These are phyloP conservation scores for Steinernema feltiae DNA, from an alignment of 1,140 invertebrate genomes.

Conservation along the genomic window DNA sequence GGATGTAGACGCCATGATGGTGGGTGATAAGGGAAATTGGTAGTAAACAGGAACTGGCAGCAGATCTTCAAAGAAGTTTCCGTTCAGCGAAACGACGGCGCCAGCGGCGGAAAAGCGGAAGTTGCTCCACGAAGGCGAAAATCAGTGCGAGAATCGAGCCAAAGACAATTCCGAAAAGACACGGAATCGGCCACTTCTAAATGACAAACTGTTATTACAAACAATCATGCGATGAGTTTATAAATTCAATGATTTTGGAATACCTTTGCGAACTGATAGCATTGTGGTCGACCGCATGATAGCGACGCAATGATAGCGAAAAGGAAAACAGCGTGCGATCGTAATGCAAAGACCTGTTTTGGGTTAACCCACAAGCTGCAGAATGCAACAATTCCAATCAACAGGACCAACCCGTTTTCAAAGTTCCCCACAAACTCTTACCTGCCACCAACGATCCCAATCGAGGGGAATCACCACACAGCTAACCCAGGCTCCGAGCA, in stretches of 20 bases:
- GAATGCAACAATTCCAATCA: background rate
- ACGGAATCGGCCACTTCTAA: slow-evolving; percentile 48
- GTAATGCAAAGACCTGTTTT: background rate
- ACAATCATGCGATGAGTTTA: slow-evolving; percentile 25
- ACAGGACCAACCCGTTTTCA: background rate
- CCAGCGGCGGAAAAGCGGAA: slow-evolving; percentile 14
- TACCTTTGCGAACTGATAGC: no score
- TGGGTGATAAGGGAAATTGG: background rate
- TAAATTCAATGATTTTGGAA: no score
- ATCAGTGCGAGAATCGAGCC: slow-evolving; percentile 31
- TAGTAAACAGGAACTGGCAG: background rate
- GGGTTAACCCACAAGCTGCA: no score
- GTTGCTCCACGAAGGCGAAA: slow-evolving; percentile 25
- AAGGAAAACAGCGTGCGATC: background rate
- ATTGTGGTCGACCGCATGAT: background rate
- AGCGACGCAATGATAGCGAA: background rate
- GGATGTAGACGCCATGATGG: background rate
- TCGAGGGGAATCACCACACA: slow-evolving; percentile 80
- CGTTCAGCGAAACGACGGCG: slow-evolving; percentile 13
- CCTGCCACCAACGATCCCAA: slow-evolving; percentile 82
- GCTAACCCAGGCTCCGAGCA: slow-evolving; percentile 79
- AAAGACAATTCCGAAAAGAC: slow-evolving; percentile 32
- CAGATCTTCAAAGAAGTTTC: background rate
- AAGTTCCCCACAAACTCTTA: slow-evolving; percentile 28
- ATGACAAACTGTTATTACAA: slow-evolving; percentile 13